Percentiles rank a stretch among this genome's conserved stretches.
Evolutionary conservation across 2,797 vertebrate species (phyloP).

Genomic region (Psittacula derbiana): DNA sequence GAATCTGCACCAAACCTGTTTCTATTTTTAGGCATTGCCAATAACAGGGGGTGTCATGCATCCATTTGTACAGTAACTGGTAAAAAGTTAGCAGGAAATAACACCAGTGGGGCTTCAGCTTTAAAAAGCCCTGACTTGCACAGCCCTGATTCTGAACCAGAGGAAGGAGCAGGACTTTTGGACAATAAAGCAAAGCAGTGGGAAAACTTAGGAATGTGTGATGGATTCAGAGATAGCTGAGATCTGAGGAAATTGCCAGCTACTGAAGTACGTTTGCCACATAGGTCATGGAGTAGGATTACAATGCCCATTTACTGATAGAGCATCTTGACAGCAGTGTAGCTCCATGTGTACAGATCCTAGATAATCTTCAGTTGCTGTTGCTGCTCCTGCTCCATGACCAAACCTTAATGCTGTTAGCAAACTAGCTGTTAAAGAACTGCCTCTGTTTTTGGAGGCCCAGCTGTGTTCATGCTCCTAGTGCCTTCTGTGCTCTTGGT

Average conservation of each 20-base stretch:
- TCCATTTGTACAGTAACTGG: background rate
- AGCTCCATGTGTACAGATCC: background rate
- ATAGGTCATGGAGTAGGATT: rapidly evolving
- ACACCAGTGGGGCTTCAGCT: background rate
- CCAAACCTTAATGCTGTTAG: background rate
- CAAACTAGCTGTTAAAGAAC: background rate
- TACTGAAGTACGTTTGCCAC: background rate
- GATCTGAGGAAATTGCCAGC: background rate
- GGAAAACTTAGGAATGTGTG: slow-evolving; percentile 24
- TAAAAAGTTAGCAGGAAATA: background rate
- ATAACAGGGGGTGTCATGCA: rapidly evolving
- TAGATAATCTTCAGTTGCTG: background rate
- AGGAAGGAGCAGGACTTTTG: background rate
- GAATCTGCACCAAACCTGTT: background rate
- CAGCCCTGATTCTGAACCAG: background rate
- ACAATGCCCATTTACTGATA: rapidly evolving
- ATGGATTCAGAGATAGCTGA: background rate
- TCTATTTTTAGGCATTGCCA: background rate
- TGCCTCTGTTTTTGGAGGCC: background rate
- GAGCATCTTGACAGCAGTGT: background rate
- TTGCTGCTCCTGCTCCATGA: background rate
- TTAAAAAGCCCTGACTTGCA: background rate
- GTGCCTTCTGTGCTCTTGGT: slow-evolving; percentile 36
- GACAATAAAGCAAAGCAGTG: slow-evolving; percentile 15
- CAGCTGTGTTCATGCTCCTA: background rate